Base-by-base conservation (phyloP, 2,797 vertebrate species). In the Pseudochaenichthys georgianus region DNA sequence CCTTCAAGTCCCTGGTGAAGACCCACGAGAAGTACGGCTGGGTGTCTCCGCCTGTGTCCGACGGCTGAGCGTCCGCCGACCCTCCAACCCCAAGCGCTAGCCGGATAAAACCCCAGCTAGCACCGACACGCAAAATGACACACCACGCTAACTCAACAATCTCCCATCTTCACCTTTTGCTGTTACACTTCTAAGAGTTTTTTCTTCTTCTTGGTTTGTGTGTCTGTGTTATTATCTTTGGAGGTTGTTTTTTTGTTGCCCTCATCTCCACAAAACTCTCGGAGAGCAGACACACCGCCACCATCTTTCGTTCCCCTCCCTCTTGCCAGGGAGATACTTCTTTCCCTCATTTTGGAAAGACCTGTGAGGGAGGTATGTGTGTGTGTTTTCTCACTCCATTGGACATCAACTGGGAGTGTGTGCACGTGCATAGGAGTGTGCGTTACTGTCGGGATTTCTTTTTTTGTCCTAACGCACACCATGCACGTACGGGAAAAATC, bases 1-100 rank as follows among this genome's bases (percentile, higher is more conserved):
- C 98, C 73, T 99, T 99, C 92, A 99, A 99, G 95, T 99, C 98
- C 87, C 93, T 99, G 95, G 98, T 99, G 96, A 99, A 99, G 95
- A 99, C 98, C 92, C 98, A 99, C 51, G 98, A 99, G 95, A 99
- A 99, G 81, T 99, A 99, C 31, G 98, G 98, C 93, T 99, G 98
- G 98, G 98, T 99, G 81, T 99, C 98, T 76, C 98, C 98, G 0
- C 98, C 98, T 0, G 97, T 99, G 69, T 99, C 98, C n/a, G 98
- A 99, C 19, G 98, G 98, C 96, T 99, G 98, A 99, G 84, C 1
- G 1, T 16, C 48, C 13, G 4, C 23, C 46, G 5, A 34, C 38
- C 70, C 77, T n/a, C 54, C 60, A 17, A 48, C 81, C 68, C 65
- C 77, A 8, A 38, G 52, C 13, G 86, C 90, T 84, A 85, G 88